Base-by-base conservation (phyloP, 2,888 invertebrate genomes). In the Melolontha melolontha region DNA sequence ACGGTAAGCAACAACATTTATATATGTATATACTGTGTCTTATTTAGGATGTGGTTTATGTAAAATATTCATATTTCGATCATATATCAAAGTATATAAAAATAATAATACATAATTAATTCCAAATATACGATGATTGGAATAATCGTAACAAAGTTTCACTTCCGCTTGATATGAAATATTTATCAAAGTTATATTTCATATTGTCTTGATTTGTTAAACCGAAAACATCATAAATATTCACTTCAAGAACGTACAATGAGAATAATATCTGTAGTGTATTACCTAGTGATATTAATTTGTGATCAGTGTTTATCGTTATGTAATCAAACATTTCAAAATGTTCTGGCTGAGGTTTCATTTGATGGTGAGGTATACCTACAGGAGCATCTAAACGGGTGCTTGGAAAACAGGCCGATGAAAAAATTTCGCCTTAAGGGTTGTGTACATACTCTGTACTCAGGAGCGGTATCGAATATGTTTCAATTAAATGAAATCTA, bases 301-400 rank as follows among this genome's bases (percentile, higher is more conserved):
- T 54, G 40, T 14, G 40, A 54, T 17, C 10, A 54, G 16, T 40
- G 54, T 29, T n/a, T 11, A 10, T 14, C 54, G 11, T 17, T n/a
- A 6, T 54, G 54, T 17, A 54, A 54, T 40, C 10, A 17, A 17
- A 54, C 54, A 16, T 54, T 54, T 54, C 54, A 54, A 54, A 54
- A 54, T 5, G 17, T 14, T 11, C n/a, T 54, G n/a, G 40, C 40
- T 17, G 54, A 40, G 11, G 54, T 54, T 8, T 54, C 54, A 8
- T 41, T 54, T 10, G 54, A 54, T 16, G 54, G 54, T 4, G 8
- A 40, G 10, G 12, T 40, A 16, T 40, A 16, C 39, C 16, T 54
- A 17, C 54, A 54, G 40, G 54, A 54, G 11, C n/a, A 54, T 40
- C 4, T 54, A 40, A 40, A 40, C 5, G 54, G 54, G 6, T 54